phyloP scores from a whole-genome alignment of 2,113 vertebrate species.

The Neodon shergylaensis region DNA sequence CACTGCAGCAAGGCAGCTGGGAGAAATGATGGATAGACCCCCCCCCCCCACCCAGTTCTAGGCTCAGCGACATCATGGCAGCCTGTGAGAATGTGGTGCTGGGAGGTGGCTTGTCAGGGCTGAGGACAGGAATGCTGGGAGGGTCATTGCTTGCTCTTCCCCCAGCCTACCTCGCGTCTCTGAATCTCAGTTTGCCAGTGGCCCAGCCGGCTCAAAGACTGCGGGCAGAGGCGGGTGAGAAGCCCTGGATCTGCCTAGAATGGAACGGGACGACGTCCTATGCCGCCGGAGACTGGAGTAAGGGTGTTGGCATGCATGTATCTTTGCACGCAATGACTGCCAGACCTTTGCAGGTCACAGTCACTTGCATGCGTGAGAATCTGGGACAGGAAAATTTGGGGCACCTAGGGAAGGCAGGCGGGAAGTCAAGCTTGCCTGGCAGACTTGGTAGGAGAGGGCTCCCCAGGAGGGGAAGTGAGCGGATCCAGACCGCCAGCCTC shows the following conservation, averaged over 20 bases:
- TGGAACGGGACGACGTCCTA: background rate
- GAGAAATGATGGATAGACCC: background rate
- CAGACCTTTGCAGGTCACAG: background rate
- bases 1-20: background rate
- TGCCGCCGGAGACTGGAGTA: background rate
- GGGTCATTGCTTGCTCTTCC: background rate
- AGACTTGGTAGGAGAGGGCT: background rate
- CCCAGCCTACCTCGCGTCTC: accelerated
- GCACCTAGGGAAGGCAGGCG: background rate
- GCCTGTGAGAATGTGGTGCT: background rate
- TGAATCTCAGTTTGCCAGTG: background rate
- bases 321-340: background rate
- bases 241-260: background rate
- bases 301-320: background rate
- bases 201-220: background rate
- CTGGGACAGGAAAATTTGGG: background rate
- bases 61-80: background rate
- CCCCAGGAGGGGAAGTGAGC: background rate
- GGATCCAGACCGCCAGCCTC: background rate
- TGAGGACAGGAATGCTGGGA: background rate
- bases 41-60: background rate
- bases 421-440: background rate
- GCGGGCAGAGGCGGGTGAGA: background rate
- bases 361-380: background rate
- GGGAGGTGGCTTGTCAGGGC: background rate